Evolutionary conservation across 2,113 vertebrate species (phyloP).

Genomic region (Tachycineta bicolor): DNA sequence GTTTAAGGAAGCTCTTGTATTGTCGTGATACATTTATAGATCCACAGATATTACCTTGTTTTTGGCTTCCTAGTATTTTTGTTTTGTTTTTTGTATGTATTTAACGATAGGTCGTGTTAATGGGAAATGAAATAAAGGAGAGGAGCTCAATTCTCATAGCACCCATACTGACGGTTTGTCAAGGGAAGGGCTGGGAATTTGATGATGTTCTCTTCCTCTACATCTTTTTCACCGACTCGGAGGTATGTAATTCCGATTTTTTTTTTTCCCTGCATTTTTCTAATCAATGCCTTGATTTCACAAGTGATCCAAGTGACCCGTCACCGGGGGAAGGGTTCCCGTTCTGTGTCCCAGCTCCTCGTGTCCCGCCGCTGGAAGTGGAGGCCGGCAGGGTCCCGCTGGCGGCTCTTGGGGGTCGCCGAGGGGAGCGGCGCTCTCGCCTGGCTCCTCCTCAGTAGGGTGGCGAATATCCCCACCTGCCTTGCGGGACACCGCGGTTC

Average conservation of each 20-base stretch:
- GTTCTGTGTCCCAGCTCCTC: background rate
- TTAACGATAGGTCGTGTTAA: conserved; percentile 54
- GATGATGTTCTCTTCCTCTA: conserved; percentile 65
- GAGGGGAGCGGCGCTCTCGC: fast-evolving
- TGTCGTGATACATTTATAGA: background rate
- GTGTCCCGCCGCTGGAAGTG: background rate
- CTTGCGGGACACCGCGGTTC: conserved; percentile 1
- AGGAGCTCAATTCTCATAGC: conserved; percentile 54
- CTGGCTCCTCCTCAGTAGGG: background rate
- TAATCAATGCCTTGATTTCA: background rate
- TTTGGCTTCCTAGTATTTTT: background rate
- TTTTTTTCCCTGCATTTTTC: background rate
- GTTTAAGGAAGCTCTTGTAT: background rate
- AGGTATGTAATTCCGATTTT: conserved; percentile 9
- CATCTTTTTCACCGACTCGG: conserved; percentile 67
- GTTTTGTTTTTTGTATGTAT: background rate
- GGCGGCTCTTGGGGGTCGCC: fast-evolving
- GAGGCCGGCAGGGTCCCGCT: no score
- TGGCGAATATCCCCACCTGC: background rate
- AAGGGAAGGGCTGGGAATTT: conserved; percentile 71
- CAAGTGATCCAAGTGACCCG: background rate
- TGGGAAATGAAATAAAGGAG: conserved; percentile 70
- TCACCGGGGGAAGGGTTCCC: background rate
- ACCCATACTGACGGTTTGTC: conserved; percentile 47
- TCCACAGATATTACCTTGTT: background rate